Percentiles rank a stretch among this genome's conserved stretches.
These are phyloP conservation scores for Malacoraja senta DNA, from an alignment of 2,797 vertebrate species.

Conservation along the genomic window DNA sequence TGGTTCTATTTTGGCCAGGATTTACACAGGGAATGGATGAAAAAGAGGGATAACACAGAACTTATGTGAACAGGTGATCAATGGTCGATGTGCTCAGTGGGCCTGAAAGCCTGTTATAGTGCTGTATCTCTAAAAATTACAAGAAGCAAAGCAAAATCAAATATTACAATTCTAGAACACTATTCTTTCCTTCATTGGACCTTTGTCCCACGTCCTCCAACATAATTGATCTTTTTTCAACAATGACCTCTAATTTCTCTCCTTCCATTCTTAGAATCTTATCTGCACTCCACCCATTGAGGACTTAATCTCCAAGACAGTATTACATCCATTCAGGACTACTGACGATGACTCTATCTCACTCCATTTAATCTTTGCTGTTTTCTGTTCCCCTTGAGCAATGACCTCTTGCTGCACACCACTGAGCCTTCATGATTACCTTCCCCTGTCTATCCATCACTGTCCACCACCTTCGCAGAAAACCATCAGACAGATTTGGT, in stretches of 20 bases:
- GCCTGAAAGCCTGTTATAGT: too few species aligned
- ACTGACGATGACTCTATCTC: neutral
- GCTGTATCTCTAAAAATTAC: too few species aligned
- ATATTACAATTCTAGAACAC: neutral
- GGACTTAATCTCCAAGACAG: neutral
- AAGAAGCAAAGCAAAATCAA: neutral
- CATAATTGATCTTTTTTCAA: neutral
- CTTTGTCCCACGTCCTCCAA: neutral
- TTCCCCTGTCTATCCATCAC: neutral
- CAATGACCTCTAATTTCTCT: neutral
- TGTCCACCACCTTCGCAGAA: neutral
- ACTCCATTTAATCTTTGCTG: neutral
- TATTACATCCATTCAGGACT: neutral
- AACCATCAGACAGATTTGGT: neutral
- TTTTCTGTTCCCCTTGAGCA: neutral
- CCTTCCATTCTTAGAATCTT: neutral
- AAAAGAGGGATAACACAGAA: too few species aligned
- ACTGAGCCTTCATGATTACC: neutral
- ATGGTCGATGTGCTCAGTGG: too few species aligned
- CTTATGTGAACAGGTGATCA: too few species aligned
- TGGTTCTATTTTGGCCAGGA: too few species aligned
- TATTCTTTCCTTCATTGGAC: neutral
- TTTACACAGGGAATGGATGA: too few species aligned
- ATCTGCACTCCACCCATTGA: neutral
- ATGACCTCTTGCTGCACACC: neutral